These are phyloP conservation scores for Pogonocichla stellata DNA, from an alignment of 2,113 vertebrate species.

Conservation along the genomic window DNA sequence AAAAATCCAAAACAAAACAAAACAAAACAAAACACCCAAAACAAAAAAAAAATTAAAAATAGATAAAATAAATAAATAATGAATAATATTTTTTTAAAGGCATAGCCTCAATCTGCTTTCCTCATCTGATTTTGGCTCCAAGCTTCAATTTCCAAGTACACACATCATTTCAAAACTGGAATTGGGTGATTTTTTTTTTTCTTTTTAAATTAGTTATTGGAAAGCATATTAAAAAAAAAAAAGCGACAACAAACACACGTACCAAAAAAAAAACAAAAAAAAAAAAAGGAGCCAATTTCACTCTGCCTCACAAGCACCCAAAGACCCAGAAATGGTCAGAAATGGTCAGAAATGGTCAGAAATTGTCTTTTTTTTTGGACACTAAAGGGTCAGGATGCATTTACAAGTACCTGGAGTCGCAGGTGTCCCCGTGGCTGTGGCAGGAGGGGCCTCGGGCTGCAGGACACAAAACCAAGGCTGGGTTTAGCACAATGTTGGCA, in stretches of 20 bases:
- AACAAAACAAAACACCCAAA: too few species aligned
- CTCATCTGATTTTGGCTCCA: background rate
- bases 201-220: background rate
- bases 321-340: background rate
- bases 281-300: accelerated
- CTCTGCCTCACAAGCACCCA: accelerated
- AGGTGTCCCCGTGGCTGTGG: accelerated
- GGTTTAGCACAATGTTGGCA: accelerated
- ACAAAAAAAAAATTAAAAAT: too few species aligned
- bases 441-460: background rate
- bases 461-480: background rate
- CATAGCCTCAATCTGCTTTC: background rate
- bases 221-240: background rate
- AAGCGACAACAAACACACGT: too few species aligned
- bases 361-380: accelerated
- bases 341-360: too few species aligned
- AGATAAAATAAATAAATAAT: too few species aligned
- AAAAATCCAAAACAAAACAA: background rate
- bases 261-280: background rate
- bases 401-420: background rate
- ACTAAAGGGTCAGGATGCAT: accelerated
- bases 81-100: too few species aligned
- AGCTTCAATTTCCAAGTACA: background rate
- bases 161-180: accelerated
- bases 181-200: background rate